Base-by-base conservation (phyloP, 2,797 vertebrate species). In the Florisuga fusca region DNA sequence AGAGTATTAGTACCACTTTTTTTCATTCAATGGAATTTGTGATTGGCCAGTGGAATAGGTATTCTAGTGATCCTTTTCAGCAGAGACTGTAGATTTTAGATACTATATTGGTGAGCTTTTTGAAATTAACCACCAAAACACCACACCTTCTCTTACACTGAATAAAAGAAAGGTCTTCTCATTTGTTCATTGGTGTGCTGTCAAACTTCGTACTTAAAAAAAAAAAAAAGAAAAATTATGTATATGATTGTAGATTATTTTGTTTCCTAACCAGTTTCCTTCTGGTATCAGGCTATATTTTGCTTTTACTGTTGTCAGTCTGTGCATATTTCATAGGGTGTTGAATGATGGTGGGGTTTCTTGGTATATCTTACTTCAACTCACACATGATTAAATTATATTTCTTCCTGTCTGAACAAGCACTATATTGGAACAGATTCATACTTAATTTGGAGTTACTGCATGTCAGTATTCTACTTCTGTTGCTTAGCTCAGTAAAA, bases 351-450 rank as follows among this genome's bases (percentile, higher is more conserved):
- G 71, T 22, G 33, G 61, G 51, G 33, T 71, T 89, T 91, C 76
- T 84, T 85, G 38, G 45, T 78, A 26, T 92, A 91, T 95, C 88
- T 83, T 85, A 57, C 84, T 96, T 94, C 88, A 95, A 74, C 93
- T 96, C 90, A 53, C 38, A 73, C 58, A 69, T 90, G 95, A 96
- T 97, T 96, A 96, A 95, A 95, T 95, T 95, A 85, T 94, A 95
- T 97, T 95, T 97, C 95, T 94, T 96, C 87, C 94, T 96, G 91
- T 93, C 94, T 94, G 92, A 96, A 93, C 89, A 95, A 92, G 89
- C 93, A 94, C 80, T 92, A 54, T 50, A 92, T 87, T 80, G 95
- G 89, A 96, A 96, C 83, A 93, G 64, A 48, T 88, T 93, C 74
- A 43, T 90, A 83, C 45, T 79, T 81, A 71, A 95, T 78, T 88